These are phyloP conservation scores for Probosciger aterrimus DNA, from an alignment of 2,113 vertebrate genomes.

Conservation along the genomic window DNA sequence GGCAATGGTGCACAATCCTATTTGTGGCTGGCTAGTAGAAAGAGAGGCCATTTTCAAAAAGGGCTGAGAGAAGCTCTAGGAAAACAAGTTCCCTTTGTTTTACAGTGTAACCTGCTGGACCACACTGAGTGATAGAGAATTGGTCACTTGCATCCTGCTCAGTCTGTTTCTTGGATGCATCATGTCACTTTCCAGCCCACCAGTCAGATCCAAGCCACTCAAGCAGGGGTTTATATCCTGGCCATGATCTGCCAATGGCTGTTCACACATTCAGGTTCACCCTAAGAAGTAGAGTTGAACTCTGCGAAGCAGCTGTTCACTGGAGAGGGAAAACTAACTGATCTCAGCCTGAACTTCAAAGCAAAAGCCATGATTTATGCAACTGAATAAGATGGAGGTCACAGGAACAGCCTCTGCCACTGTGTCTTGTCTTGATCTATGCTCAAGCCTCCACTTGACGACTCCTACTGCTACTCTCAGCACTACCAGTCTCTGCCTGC, in stretches of 20 bases:
- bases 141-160: neutral
- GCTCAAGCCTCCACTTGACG: neutral
- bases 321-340: neutral
- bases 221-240: neutral
- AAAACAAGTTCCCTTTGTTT: neutral
- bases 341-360: neutral
- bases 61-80: neutral
- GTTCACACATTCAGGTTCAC: neutral
- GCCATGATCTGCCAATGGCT: neutral
- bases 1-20: neutral
- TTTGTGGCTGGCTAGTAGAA: neutral
- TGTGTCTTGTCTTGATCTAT: neutral
- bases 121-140: neutral
- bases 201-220: neutral
- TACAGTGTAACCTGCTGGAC: neutral
- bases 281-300: neutral
- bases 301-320: neutral
- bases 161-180: neutral
- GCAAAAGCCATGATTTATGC: neutral
- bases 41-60: neutral
- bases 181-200: neutral
- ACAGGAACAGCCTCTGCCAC: neutral
- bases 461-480: neutral
- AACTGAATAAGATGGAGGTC: neutral
- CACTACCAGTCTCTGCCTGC: neutral